Evolutionary conservation across 2,113 vertebrate species (phyloP).

Genomic region (Ptyas mucosa): DNA sequence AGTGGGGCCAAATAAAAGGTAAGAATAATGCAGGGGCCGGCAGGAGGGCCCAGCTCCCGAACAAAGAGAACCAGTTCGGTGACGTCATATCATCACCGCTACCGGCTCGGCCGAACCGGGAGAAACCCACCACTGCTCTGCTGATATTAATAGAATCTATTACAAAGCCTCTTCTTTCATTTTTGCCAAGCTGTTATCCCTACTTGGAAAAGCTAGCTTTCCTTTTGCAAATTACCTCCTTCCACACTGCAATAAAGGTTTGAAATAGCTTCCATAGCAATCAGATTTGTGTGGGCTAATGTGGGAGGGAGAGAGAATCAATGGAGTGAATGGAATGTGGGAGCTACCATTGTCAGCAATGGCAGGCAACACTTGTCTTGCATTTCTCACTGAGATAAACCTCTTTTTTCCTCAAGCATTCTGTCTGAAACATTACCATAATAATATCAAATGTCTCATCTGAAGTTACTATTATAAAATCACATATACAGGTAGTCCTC

Average conservation of each 20-base stretch:
- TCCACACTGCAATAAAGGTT: neutral
- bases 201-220: neutral
- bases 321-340: neutral
- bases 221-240: neutral
- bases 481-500: neutral
- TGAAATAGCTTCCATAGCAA: neutral
- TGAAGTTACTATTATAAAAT: neutral
- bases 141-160: neutral
- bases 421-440: neutral
- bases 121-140: too few relatives aligned
- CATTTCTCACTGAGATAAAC: neutral
- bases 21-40: too few relatives aligned
- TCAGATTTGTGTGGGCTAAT: neutral
- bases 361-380: neutral
- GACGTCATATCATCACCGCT: too few relatives aligned
- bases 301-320: neutral
- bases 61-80: too few relatives aligned
- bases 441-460: neutral
- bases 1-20: too few relatives aligned
- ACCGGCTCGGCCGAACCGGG: too few relatives aligned
- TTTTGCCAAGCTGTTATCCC: neutral
- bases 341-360: neutral
- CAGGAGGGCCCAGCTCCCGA: too few relatives aligned
- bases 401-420: neutral
- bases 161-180: neutral